phyloP scores from a whole-genome alignment of 2,797 vertebrate genomes.

The Molothrus aeneus region DNA sequence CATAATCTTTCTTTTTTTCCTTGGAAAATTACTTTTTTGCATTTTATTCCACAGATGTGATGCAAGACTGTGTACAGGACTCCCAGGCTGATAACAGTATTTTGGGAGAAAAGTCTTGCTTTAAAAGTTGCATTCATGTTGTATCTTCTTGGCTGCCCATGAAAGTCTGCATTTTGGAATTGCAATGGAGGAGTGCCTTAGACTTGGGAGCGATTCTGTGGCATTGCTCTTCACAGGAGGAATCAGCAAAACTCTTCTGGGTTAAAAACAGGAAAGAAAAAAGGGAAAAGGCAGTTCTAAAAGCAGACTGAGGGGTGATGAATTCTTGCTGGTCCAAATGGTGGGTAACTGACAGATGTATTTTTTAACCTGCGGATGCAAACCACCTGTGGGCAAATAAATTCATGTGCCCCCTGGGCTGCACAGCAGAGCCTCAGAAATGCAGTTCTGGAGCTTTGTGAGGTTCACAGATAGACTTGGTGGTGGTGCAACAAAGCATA shows the following conservation, averaged over 20 bases:
- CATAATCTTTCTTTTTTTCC: neutral
- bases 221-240: neutral
- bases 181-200: neutral
- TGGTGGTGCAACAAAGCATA: neutral
- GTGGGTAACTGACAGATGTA: fast-evolving
- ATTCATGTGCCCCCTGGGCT: neutral
- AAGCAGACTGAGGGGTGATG: neutral
- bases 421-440: neutral
- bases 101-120: neutral
- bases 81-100: neutral
- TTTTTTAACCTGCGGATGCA: neutral
- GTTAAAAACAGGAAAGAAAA: neutral
- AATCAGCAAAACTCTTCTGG: neutral
- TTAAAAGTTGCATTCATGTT: neutral
- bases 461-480: neutral
- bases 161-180: neutral
- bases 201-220: neutral
- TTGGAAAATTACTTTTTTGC: neutral
- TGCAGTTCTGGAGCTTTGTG: neutral
- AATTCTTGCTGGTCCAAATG: neutral
- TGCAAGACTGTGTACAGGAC: neutral
- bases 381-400: neutral
- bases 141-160: neutral
- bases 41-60: neutral
- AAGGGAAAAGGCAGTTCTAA: neutral